Conservation (phyloP, 2,888 invertebrate genomes). For the Erebia aethiops region DNA sequence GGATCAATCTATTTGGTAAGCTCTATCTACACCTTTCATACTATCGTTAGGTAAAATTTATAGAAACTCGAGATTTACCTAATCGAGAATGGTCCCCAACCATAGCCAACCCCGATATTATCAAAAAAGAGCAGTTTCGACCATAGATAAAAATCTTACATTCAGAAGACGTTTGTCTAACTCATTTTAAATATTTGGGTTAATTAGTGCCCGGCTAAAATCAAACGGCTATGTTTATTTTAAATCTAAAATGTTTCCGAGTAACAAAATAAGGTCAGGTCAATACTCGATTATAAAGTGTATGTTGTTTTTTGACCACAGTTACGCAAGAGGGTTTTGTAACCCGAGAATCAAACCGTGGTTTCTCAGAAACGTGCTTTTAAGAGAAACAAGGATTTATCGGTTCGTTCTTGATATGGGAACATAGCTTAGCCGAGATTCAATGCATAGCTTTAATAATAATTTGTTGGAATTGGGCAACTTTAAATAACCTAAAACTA, state of each 20-base stretch:
- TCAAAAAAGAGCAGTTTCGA: too few species aligned
- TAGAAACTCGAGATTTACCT: too few species aligned
- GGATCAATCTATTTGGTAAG: too few species aligned
- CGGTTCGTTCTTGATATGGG: constrained; percentile 72
- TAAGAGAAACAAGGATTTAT: constrained; percentile 77
- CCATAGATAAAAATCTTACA: neutral
- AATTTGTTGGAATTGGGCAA: constrained; percentile 43
- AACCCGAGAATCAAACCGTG: constrained; percentile 60
- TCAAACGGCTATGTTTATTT: constrained; percentile 16
- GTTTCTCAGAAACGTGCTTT: constrained; percentile 78
- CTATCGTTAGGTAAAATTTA: too few species aligned
- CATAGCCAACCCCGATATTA: too few species aligned
- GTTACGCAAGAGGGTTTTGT: constrained; percentile 74
- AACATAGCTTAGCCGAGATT: constrained; percentile 61
- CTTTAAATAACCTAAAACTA: constrained; percentile 36
- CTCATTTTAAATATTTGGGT: neutral
- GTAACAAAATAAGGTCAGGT: constrained; percentile 62
- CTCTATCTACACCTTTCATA: too few species aligned
- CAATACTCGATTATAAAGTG: constrained; percentile 60
- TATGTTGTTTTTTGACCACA: constrained; percentile 54
- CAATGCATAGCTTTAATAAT: constrained; percentile 58
- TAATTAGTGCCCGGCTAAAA: constrained; percentile 25
- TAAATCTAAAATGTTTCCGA: constrained; percentile 26
- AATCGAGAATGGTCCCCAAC: too few species aligned
- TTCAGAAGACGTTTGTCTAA: neutral